Evolutionary conservation across 2,113 vertebrate genomes (phyloP).

Genomic region (Eudyptes chrysolophus): DNA sequence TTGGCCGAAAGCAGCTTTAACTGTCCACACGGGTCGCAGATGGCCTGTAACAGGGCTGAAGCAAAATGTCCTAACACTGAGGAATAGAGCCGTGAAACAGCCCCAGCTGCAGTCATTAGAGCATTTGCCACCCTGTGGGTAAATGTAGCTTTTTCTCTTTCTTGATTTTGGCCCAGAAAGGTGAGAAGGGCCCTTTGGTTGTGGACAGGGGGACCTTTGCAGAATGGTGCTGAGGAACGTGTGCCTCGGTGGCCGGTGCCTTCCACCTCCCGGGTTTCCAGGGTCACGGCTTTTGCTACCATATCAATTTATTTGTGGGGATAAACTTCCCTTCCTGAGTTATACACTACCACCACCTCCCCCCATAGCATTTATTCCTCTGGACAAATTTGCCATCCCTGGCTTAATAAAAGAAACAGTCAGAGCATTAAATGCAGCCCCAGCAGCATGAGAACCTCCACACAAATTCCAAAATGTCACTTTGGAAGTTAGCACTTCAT

Average conservation of each 20-base stretch:
- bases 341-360: neutral
- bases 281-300: neutral
- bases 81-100: neutral
- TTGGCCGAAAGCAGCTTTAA: neutral
- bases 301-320: neutral
- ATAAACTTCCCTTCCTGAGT: neutral
- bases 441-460: neutral
- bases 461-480: slow-evolving; percentile 60
- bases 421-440: neutral
- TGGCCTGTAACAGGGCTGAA: neutral
- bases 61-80: neutral
- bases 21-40: neutral
- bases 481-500: slow-evolving; percentile 60
- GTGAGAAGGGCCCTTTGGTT: neutral
- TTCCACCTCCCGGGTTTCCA: neutral
- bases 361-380: neutral
- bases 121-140: neutral
- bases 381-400: neutral
- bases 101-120: neutral
- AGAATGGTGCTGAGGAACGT: neutral
- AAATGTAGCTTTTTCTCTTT: neutral
- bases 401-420: neutral
- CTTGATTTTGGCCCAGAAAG: neutral
- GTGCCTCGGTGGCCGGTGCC: neutral
- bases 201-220: no score